Base-by-base conservation (phyloP, 2,888 invertebrate species). In the Phanerotoma sp. region DNA sequence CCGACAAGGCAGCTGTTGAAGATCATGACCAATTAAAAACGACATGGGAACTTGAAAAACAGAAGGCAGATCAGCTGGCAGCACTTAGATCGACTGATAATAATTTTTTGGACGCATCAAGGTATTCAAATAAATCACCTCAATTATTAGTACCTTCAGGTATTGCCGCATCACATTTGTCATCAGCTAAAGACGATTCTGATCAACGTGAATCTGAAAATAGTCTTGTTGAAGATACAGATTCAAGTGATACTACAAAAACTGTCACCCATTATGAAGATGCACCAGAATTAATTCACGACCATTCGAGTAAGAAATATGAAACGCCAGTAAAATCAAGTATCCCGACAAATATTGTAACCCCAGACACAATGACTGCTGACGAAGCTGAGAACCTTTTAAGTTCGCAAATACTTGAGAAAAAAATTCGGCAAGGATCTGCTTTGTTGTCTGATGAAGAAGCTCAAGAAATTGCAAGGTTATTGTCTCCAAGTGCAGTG, bases 361-460 rank as follows among this genome's bases (percentile, higher is more conserved):
- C 81, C 76, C 64, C 83, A 75, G 79, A 83, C 77, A 74, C 85
- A 73, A 89, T 89, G 92, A 93, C 93, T 63, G 87, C 91, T 50
- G 91, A 91, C 71, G 93, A 93, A 78, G 93, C 92, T 11, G 91
- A 93, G 77, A 87, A 89, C 79, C 81, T 93, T 72, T 84, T 93
- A 69, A 93, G 92, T 78, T 86, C 88, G 69, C 89, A 90, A 45
- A 53, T 57, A 25, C 54, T 60, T 15, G 46, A 53, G 21, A 50
- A 52, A 32, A 56, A 32, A 52, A 52, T 56, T 40, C 89, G 89
- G 78, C 87, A 88, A 83, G 89, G 89, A 49, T 68, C 72, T 79
- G 85, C 86, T 73, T 80, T 91, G 72, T 82, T 91, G 72, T 91
- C 91, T 57, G 93, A 93, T 77, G 93, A 93, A 79, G 92, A 93